Evolutionary conservation across 2,888 invertebrate species (phyloP).

Genomic region (Bruchidius siliquastri): DNA sequence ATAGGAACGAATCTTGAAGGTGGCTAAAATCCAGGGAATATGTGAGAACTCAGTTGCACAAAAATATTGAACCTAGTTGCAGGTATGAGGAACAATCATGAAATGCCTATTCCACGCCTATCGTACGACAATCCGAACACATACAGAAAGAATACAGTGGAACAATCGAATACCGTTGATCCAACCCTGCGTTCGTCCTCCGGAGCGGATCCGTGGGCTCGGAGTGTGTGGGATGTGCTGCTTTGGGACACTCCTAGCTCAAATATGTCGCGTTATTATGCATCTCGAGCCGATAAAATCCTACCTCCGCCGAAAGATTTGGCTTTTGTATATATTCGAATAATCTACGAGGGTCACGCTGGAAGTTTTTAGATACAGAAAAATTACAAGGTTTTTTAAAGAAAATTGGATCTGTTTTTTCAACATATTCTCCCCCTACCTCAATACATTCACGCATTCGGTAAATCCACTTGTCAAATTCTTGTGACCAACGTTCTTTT

Average conservation of each 20-base stretch:
- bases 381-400: too few species aligned
- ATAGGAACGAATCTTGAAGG: too few species aligned
- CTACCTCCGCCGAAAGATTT: conserved; percentile 3
- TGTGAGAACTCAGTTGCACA: too few species aligned
- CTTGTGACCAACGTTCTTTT: too few species aligned
- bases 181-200: neutral
- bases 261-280: conserved; percentile 33
- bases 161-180: neutral
- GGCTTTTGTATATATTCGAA: neutral
- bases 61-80: too few species aligned
- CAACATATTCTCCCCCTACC: too few species aligned
- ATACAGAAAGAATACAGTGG: neutral
- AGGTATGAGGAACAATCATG: too few species aligned
- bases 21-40: too few species aligned
- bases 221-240: conserved; percentile 29
- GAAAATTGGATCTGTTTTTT: too few species aligned
- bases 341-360: neutral
- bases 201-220: conserved; percentile 23
- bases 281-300: conserved; percentile 32
- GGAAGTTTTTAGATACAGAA: too few species aligned
- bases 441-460: too few species aligned
- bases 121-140: neutral
- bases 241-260: conserved; percentile 35
- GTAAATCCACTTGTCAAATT: too few species aligned
- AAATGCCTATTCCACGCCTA: neutral